phyloP scores from a whole-genome alignment of 2,888 invertebrate species.

The Amblyjoppa fuscipennis region DNA sequence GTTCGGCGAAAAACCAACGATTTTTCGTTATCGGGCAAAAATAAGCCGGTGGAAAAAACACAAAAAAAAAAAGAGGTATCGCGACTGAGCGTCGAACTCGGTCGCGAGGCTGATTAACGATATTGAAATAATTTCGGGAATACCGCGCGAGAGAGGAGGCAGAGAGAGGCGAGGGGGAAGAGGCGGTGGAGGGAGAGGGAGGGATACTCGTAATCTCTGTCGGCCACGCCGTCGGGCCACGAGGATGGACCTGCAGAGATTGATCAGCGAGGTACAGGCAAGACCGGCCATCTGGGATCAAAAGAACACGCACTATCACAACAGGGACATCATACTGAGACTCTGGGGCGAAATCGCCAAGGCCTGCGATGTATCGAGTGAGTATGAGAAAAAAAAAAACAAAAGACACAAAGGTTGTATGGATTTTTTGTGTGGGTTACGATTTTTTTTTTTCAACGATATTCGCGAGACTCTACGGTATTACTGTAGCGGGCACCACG shows the following conservation, averaged over 20 bases:
- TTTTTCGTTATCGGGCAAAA: not conserved
- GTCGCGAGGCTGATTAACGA: constrained; percentile 21
- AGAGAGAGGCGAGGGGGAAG: constrained; percentile 23
- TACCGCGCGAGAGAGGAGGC: constrained; percentile 34
- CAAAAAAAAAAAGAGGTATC: not conserved
- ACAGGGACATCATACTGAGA: constrained; percentile 78
- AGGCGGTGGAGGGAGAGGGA: not conserved
- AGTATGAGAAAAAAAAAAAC: constrained; percentile 64
- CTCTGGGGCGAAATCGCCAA: constrained; percentile 80
- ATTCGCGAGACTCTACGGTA: not conserved
- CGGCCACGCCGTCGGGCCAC: constrained; percentile 40
- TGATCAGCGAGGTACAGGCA: constrained; percentile 78
- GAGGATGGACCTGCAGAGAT: constrained; percentile 78
- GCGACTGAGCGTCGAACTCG: not conserved
- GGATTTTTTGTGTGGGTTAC: not conserved
- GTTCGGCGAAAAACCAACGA: not conserved
- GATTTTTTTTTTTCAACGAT: not conserved
- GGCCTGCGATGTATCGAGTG: constrained; percentile 79
- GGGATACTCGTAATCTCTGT: constrained; percentile 18
- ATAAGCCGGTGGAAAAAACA: not conserved
- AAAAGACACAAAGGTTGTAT: not conserved
- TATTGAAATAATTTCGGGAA: constrained; percentile 48
- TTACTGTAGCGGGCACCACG: constrained; percentile 40
- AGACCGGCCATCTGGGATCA: constrained; percentile 80
- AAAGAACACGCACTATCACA: constrained; percentile 80